These are phyloP conservation scores for Rhinichthys klamathensis DNA, from an alignment of 2,113 vertebrate species.

Conservation along the genomic window DNA sequence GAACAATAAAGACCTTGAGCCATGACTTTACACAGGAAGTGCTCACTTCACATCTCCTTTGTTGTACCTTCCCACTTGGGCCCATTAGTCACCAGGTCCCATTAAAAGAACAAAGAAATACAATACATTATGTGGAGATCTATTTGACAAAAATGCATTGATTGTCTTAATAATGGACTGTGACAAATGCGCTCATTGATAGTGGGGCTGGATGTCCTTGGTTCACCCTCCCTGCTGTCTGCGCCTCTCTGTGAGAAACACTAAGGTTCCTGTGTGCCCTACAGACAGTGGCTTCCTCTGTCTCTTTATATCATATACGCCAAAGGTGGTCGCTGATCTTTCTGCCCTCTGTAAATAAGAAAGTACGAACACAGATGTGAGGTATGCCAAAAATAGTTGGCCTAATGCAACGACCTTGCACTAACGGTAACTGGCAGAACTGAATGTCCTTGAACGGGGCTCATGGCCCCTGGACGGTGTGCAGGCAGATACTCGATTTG, in stretches of 20 bases:
- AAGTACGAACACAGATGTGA: slow-evolving; percentile 48
- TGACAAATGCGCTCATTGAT: slow-evolving; percentile 75
- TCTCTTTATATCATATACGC: slow-evolving; percentile 59
- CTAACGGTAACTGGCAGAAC: slow-evolving; percentile 67
- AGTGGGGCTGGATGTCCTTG: slow-evolving; percentile 66
- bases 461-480: slow-evolving; percentile 58
- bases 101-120: slow-evolving; percentile 69
- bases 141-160: slow-evolving; percentile 69
- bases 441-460: slow-evolving; percentile 64
- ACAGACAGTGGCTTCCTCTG: slow-evolving; percentile 68
- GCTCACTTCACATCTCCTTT: slow-evolving; percentile 58
- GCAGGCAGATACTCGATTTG: slow-evolving; percentile 62
- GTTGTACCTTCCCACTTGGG: slow-evolving; percentile 61
- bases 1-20: slow-evolving; percentile 64
- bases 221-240: slow-evolving; percentile 52
- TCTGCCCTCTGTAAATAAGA: slow-evolving; percentile 55
- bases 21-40: slow-evolving; percentile 62
- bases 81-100: slow-evolving; percentile 67
- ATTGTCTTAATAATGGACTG: slow-evolving; percentile 72
- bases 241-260: slow-evolving; percentile 55
- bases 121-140: slow-evolving; percentile 65
- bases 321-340: slow-evolving; percentile 61
- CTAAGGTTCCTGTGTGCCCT: slow-evolving; percentile 61
- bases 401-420: slow-evolving; percentile 62
- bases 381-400: slow-evolving; percentile 70